A percentile compares a stretch with the other conserved stretches of the same genome.
Evolutionary conservation across 64 coral and sea anemone species (phyloP).

Genomic region (Montipora cactus): DNA sequence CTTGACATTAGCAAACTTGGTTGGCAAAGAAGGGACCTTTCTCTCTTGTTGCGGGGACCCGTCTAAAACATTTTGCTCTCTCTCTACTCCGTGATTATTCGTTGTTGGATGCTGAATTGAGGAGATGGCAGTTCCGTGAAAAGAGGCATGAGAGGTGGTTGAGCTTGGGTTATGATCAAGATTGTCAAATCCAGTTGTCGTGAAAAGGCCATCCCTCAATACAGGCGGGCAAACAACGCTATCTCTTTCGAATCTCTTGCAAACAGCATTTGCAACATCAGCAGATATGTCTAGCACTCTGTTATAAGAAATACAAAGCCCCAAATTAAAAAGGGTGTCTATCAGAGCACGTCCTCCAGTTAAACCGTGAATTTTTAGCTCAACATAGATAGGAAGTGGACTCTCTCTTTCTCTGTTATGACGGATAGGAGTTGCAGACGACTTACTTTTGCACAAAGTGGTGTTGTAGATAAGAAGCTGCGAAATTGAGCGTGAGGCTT

Average conservation of each 20-base stretch:
- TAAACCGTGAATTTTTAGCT: conserved; percentile 35
- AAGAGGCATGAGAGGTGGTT: not conserved
- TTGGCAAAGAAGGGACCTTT: conserved; percentile 34
- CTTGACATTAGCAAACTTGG: conserved; percentile 28
- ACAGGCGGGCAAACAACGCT: not conserved
- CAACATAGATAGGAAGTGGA: conserved; percentile 30
- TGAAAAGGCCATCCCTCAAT: conserved; percentile 12
- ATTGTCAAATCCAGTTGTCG: not conserved
- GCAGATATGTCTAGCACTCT: conserved; percentile 23
- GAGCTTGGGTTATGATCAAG: conserved; percentile 8
- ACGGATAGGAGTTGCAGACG: not conserved
- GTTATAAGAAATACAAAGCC: conserved; percentile 1
- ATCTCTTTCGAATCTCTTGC: not conserved
- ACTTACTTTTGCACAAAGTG: not conserved
- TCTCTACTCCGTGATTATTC: conserved; percentile 31
- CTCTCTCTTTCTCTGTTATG: conserved; percentile 21
- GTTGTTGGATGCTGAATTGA: conserved; percentile 33
- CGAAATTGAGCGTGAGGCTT: not conserved
- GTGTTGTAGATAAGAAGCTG: not conserved
- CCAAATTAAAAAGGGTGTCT: not conserved
- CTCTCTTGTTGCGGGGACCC: conserved; percentile 5
- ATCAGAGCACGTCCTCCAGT: conserved; percentile 22
- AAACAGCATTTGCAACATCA: not conserved
- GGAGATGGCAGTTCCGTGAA: not conserved
- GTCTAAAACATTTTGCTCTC: conserved; percentile 23